Conservation (phyloP, 2,888 invertebrate genomes). For the Polyommatus iphigenia region DNA sequence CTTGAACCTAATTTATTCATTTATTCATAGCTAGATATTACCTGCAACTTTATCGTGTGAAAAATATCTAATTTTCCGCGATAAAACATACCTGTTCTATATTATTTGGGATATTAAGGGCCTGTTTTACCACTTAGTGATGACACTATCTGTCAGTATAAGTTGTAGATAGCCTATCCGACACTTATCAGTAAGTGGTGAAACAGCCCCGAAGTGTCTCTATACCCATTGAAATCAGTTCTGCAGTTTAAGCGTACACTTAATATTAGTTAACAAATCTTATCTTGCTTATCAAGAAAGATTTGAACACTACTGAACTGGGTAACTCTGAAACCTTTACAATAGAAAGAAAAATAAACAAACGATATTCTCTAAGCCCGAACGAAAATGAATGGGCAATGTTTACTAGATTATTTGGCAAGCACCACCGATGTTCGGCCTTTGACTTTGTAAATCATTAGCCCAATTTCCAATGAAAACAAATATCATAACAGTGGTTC, state of each 20-base stretch:
- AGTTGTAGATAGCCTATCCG: no score
- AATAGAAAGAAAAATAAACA: neutral
- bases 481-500: slow-evolving; percentile 34
- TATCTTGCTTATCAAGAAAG: no score
- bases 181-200: no score
- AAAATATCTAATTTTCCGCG: no score
- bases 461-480: slow-evolving; percentile 21
- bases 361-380: neutral
- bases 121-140: no score
- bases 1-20: neutral
- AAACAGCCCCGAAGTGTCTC: no score
- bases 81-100: no score
- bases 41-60: neutral
- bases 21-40: neutral
- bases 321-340: neutral
- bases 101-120: no score
- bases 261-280: no score
- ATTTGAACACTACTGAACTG: neutral
- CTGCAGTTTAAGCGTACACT: no score
- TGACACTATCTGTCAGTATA: no score
- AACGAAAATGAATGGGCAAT: neutral
- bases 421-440: neutral
- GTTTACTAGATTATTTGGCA: slow-evolving; percentile 12
- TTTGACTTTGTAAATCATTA: slow-evolving; percentile 21
- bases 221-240: no score